Conservation (phyloP, 2,888 invertebrate species). For the Diabrotica balteata region DNA sequence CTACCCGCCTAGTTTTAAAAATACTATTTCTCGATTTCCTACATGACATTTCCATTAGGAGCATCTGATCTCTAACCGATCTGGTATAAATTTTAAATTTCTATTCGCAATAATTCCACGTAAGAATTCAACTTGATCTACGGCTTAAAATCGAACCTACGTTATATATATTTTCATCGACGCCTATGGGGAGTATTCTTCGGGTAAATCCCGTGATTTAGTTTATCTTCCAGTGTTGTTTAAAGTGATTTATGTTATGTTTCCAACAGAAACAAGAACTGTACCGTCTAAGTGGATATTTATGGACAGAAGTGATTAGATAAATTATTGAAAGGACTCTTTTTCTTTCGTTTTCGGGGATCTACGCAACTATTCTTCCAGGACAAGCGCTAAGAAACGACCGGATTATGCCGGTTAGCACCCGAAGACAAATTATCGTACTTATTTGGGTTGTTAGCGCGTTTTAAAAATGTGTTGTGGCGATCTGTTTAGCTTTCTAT, state of each 20-base stretch:
- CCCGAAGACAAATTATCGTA: background rate
- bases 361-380: slow-evolving; percentile 13
- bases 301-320: slow-evolving; percentile 33
- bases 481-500: no score
- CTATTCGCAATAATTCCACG: slow-evolving; percentile 2
- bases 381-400: slow-evolving; percentile 2
- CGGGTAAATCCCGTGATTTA: slow-evolving; percentile 36
- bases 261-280: slow-evolving; percentile 70
- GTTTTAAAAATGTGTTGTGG: background rate
- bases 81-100: slow-evolving; percentile 2
- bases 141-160: slow-evolving; percentile 2
- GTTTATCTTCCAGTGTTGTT: slow-evolving; percentile 70
- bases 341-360: slow-evolving; percentile 20
- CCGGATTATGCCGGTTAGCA: slow-evolving; percentile 8
- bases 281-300: slow-evolving; percentile 35
- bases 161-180: slow-evolving; percentile 4
- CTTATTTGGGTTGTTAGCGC: slow-evolving; percentile 3
- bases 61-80: no score
- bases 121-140: slow-evolving; percentile 1
- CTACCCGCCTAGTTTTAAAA: no score
- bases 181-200: slow-evolving; percentile 35
- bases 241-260: slow-evolving; percentile 83
- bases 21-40: no score
- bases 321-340: slow-evolving; percentile 32
- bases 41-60: no score